Evolutionary conservation across 2,113 vertebrate genomes (phyloP).

Genomic region (Malurus elegans): DNA sequence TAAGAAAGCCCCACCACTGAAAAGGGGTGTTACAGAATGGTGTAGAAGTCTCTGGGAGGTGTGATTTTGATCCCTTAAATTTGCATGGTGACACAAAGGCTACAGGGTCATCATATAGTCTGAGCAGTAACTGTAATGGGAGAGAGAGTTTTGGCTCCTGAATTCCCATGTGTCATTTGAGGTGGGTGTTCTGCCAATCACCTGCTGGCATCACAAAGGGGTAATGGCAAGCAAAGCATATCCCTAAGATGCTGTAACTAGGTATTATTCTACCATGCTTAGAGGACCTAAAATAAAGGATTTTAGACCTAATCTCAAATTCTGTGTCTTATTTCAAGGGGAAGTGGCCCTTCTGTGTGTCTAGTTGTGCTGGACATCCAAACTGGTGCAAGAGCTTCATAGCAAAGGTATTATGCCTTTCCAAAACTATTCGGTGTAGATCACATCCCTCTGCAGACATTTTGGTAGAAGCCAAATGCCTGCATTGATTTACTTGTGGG

Average conservation of each 20-base stretch:
- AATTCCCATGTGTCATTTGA: not conserved
- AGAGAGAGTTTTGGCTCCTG: not conserved
- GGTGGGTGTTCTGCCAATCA: not conserved
- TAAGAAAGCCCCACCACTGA: not conserved
- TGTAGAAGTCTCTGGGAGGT: not conserved
- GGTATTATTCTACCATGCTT: not conserved
- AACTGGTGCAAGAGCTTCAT: not conserved
- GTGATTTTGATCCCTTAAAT: not conserved
- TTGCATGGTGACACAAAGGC: not conserved
- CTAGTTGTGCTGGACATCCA: not conserved
- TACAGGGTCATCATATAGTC: not conserved
- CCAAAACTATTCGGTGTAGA: not conserved
- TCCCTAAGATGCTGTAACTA: not conserved
- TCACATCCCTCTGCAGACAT: not conserved
- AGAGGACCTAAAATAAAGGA: not conserved
- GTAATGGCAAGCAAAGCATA: not conserved
- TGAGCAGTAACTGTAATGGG: not conserved
- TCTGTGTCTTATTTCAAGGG: not conserved
- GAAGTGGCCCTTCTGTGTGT: not conserved
- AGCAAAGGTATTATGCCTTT: not conserved
- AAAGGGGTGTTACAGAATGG: not conserved
- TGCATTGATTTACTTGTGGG: not conserved
- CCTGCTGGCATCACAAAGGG: not conserved
- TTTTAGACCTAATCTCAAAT: not conserved
- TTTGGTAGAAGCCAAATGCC: constrained; percentile 13